These are phyloP conservation scores for Frankliniella fusca DNA, from an alignment of 2,888 invertebrate species.

Conservation along the genomic window DNA sequence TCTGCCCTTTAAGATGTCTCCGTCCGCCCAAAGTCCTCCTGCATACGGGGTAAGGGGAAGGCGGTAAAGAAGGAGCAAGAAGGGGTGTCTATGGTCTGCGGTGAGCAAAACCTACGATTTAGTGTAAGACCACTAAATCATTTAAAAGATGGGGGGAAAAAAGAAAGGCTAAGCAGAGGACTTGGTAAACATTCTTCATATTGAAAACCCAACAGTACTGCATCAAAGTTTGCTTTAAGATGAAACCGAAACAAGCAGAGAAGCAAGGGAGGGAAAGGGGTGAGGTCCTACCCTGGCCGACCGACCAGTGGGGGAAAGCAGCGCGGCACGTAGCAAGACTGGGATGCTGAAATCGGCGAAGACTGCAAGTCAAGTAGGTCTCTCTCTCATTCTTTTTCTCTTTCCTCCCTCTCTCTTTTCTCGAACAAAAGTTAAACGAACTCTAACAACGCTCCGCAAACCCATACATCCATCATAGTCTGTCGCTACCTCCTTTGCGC, in stretches of 20 bases:
- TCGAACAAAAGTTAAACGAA: neutral
- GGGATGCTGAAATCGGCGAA: neutral
- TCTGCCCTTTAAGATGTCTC: conserved; percentile 21
- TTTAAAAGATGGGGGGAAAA: too few species aligned
- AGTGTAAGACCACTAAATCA: too few species aligned
- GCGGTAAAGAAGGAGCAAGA: neutral
- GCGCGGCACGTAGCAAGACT: neutral
- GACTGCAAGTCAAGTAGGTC: neutral
- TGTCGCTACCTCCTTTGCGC: neutral
- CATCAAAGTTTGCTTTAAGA: too few species aligned
- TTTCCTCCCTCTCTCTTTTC: neutral
- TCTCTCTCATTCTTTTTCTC: neutral
- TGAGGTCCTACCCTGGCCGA: too few species aligned
- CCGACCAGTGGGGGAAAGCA: neutral
- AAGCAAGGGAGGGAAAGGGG: too few species aligned
- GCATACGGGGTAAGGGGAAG: neutral
- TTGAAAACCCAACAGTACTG: too few species aligned
- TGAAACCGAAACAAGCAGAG: too few species aligned
- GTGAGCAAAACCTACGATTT: too few species aligned
- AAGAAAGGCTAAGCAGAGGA: too few species aligned
- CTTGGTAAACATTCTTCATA: too few species aligned
- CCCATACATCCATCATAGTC: neutral
- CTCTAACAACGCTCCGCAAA: neutral
- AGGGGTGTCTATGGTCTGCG: too few species aligned
- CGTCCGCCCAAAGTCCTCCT: neutral